These are phyloP conservation scores for Leucopternis melanops DNA, from an alignment of 2,113 vertebrate species.

Conservation along the genomic window DNA sequence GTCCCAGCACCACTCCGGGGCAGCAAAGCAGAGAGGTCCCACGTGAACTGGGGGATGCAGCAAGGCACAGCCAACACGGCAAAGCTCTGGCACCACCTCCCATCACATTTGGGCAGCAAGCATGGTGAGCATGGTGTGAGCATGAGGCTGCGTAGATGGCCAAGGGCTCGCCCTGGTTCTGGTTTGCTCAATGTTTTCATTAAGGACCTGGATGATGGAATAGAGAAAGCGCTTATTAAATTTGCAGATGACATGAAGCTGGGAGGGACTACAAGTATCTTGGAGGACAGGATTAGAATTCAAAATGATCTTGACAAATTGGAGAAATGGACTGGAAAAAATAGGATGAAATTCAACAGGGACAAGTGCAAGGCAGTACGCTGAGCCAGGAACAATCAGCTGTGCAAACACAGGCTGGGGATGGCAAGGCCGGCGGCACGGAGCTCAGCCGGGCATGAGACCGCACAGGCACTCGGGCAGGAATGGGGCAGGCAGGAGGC, in stretches of 20 bases:
- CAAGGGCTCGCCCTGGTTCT: neutral
- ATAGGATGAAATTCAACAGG: constrained; percentile 56
- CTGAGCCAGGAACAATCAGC: neutral
- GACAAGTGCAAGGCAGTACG: neutral
- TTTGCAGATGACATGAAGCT: constrained; percentile 60
- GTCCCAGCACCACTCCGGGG: neutral
- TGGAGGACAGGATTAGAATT: constrained; percentile 61
- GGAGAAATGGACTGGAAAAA: constrained; percentile 66
- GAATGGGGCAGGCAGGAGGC: neutral
- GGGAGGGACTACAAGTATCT: constrained; percentile 61
- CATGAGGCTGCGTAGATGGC: neutral
- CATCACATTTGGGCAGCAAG: neutral
- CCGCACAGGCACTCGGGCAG: neutral
- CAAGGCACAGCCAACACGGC: neutral
- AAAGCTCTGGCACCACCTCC: neutral
- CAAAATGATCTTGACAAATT: constrained; percentile 60
- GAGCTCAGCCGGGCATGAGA: neutral
- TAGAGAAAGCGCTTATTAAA: constrained; percentile 57
- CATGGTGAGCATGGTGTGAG: accelerated
- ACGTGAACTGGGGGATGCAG: neutral
- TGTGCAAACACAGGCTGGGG: constrained; percentile 23
- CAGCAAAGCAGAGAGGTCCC: neutral
- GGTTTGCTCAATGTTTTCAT: constrained; percentile 39
- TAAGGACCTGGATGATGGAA: constrained; percentile 45
- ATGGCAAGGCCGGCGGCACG: neutral